Evolutionary conservation across 2,797 vertebrate species (phyloP), one percentile per base, ranked within the genome.

Genomic region (Argyrosomus regius): DNA sequence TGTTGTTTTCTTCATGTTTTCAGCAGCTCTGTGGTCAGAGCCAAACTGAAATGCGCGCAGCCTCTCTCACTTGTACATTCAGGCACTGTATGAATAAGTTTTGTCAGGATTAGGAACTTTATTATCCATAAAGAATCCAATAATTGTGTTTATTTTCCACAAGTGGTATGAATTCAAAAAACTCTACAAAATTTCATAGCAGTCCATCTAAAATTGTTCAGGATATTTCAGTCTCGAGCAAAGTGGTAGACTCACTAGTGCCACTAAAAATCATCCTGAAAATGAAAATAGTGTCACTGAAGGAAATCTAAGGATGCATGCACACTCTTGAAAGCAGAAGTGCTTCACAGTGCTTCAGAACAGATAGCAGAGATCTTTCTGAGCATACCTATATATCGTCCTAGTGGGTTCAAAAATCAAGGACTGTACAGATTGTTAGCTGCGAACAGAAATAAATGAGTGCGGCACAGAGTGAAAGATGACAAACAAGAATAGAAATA

Each of bases 321-420:
- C 35, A 39, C 8, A 9, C 35, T 39, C 8, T 39, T 2, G 31
- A 35, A 35, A 43, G 52, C 53, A 46, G 53, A 57, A 57, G 22
- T 18, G 16, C 5, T 39, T 39, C 35, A 31, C 28, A 31, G 45
- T 59, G 54, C 82, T 84, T 82, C n/a, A 12, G 52, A 73, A 14
- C 26, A 49, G 59, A 63, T 16, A 66, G 46, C 81, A 50, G 61
- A 77, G 31, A 7, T 35, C 35, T 39, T 2, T 39, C 35, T 35
- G 60, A 58, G 46, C 46, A 22, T 46, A 46, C 46, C 41, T 72
- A 7, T 9, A 13, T 26, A 35, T 20, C 28, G 41, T 45, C 50
- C 31, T 24, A 3, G 58, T 64, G 26, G n/a, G 16, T 35, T 78
- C 14, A 68, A 48, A 62, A 61, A 31, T 0, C 7, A 16, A 2